Conservation (phyloP, 2,113 vertebrate species). For the Rhegmatorhina hoffmannsi region DNA sequence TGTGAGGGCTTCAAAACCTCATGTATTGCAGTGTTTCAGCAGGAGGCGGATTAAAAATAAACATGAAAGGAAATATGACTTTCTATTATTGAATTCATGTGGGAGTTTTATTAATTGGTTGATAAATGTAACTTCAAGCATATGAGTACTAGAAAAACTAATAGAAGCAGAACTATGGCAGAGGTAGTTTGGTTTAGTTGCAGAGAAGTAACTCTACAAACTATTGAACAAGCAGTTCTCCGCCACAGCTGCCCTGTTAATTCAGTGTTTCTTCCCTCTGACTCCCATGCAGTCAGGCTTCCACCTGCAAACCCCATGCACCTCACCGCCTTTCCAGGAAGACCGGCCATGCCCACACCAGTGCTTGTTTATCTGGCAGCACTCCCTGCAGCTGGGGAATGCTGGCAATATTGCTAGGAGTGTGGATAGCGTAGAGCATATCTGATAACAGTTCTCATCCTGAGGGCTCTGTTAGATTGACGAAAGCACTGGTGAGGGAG, state of each 20-base stretch:
- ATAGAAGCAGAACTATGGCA: neutral
- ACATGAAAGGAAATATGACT: neutral
- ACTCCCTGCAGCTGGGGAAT: neutral
- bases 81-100: neutral
- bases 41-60: neutral
- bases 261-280: neutral
- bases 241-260: neutral
- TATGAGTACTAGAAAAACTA: neutral
- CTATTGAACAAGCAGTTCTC: neutral
- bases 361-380: neutral
- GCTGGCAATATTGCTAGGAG: neutral
- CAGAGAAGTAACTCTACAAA: neutral
- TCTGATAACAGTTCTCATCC: neutral
- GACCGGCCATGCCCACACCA: accelerated
- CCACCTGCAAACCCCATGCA: accelerated
- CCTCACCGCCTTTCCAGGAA: neutral
- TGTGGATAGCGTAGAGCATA: accelerated
- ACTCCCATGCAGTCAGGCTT: neutral
- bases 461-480: neutral
- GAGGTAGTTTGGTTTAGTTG: neutral
- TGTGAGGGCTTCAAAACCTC: neutral
- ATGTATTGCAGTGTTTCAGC: neutral
- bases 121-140: neutral
- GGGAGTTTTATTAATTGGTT: neutral
- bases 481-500: accelerated